Percentiles rank a stretch among this genome's conserved stretches.
Conservation (phyloP, 2,113 vertebrate genomes). For the Pholis gunnellus region DNA sequence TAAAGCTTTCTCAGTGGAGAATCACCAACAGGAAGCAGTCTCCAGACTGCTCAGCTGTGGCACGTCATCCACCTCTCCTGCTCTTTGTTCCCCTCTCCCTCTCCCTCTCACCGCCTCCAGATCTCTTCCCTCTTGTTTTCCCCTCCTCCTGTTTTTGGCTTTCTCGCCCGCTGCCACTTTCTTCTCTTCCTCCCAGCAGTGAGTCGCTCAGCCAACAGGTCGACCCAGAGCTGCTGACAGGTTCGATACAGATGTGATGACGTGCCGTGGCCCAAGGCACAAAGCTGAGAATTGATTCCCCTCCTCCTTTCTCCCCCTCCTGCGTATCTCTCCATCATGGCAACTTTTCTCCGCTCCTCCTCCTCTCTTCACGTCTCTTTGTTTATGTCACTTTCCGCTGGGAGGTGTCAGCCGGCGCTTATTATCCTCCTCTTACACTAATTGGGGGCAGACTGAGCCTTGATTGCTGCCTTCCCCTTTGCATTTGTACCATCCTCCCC, state of each 20-base stretch:
- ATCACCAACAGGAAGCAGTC: not conserved
- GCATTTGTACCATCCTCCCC: conserved; percentile 38
- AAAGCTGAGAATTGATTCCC: conserved; percentile 42
- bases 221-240: conserved; percentile 49
- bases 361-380: conserved; percentile 26
- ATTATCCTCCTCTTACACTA: conserved; percentile 54
- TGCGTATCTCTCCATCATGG: conserved; percentile 1
- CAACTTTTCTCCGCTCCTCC: conserved; percentile 1
- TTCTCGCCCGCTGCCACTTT: conserved; percentile 2
- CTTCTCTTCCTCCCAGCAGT: conserved; percentile 17
- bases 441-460: conserved; percentile 67
- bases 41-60: not conserved
- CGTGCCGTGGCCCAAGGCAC: conserved; percentile 33
- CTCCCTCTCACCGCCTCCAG: conserved; percentile 1
- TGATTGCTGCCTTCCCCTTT: conserved; percentile 61
- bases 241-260: conserved; percentile 66
- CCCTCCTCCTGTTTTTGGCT: conserved; percentile 24
- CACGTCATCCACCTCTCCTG: conserved; percentile 5
- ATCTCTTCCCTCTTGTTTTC: not conserved
- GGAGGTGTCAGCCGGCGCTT: conserved; percentile 49
- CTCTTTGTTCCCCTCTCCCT: conserved; percentile 9
- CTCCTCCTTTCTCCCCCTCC: not conserved
- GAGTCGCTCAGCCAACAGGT: conserved; percentile 50
- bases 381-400: conserved; percentile 33
- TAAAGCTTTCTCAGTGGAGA: too few species aligned